Conservation (phyloP, 2,888 invertebrate species). For the Sarcophaga carnaria region DNA sequence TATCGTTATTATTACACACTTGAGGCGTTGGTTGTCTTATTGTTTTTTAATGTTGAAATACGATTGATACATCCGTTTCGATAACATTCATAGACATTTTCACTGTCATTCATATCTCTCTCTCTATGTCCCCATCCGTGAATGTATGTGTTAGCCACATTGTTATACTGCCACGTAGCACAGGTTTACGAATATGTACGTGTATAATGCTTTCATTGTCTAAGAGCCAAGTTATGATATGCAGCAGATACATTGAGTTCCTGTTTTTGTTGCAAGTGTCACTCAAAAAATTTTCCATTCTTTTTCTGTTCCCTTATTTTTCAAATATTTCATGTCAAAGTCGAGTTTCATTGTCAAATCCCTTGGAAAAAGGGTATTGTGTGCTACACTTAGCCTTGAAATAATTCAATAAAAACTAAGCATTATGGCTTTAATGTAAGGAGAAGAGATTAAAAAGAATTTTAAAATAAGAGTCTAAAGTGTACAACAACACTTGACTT, state of each 20-base stretch:
- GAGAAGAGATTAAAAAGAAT: neutral
- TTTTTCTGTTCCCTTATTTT: too few relatives aligned
- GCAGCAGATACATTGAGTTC: conserved; percentile 36
- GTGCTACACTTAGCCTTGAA: conserved; percentile 38
- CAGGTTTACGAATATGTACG: neutral
- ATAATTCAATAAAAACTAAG: neutral
- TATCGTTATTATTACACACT: conserved; percentile 60
- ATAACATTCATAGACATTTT: conserved; percentile 63
- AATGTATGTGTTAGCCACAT: neutral
- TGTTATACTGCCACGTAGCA: neutral
- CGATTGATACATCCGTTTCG: conserved; percentile 72
- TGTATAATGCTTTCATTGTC: conserved; percentile 14
- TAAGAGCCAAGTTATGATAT: conserved; percentile 49
- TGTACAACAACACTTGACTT: neutral
- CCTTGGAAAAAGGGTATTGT: neutral
- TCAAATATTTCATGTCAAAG: conserved; percentile 58
- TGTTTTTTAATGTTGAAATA: conserved; percentile 70
- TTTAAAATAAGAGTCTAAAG: neutral
- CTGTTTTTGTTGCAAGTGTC: conserved; percentile 44
- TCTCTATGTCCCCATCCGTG: neutral
- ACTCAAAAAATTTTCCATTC: conserved; percentile 14
- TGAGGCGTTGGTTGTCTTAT: conserved; percentile 66
- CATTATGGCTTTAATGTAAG: neutral
- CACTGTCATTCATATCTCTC: neutral
- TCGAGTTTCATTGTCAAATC: conserved; percentile 53